Base-by-base conservation (phyloP, 35 echinoderm and acorn worm species). In the Apostichopus parvimensis region DNA sequence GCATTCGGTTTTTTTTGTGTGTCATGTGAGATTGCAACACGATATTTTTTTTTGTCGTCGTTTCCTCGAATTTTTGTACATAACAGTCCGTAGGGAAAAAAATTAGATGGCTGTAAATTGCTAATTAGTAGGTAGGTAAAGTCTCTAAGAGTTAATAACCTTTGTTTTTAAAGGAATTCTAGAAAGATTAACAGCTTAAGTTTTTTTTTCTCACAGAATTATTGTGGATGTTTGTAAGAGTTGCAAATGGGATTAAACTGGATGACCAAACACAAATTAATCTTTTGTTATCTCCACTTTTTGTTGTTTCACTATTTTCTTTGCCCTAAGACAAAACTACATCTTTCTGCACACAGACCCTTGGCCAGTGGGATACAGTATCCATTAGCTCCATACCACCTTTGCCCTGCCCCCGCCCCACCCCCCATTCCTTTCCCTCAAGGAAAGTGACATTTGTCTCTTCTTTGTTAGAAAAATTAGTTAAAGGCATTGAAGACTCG, bases 201-300 rank as follows among this genome's bases (percentile, higher is more conserved):
- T 25, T 56, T 53, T 53, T 53, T 56, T 68, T 68, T 81, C 54
- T 82, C 79, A 82, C 79, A 82, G 79, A 82, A 55, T 45, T 82
- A 68, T 56, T 82, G 79, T 55, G 79, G 79, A 15, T 82, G 79
- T 82, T 82, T 82, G 79, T 82, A 82, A 82, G 79, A 82, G 25
- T 82, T 82, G 34, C 79, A 81, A 81, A 81, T 81, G 79, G 79
- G 79, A 82, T 55, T 82, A 82, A 82, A 82, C 79, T 82, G 79
- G 79, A 82, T 82, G 79, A 82, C 79, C 79, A 82, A 82, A 82
- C 79, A 82, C 34, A 18, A 82, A 54, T 18, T 13, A 56, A 45
- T 45, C 34, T 45, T 45, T 45, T 0, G 0, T 45, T 45, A 45
- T 45, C 34, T 45, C 34, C 34, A 45, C 34, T 45, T 45, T n/a